Percentiles rank a stretch among this genome's conserved stretches.
Conservation (phyloP, 2,113 vertebrate genomes). For the Trematocara nigrifrons region DNA sequence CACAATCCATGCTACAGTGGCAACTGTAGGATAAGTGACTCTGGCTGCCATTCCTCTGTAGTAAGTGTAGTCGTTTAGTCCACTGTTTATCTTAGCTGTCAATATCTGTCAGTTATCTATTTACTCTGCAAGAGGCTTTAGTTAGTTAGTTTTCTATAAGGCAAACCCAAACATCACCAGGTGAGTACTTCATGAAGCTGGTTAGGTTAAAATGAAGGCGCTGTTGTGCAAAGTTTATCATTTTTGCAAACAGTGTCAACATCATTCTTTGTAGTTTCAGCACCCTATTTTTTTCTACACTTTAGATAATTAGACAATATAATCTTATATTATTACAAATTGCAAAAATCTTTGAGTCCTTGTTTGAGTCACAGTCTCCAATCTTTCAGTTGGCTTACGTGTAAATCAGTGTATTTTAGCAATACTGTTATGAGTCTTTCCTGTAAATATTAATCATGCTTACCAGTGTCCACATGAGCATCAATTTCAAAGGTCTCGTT, state of each 20-base stretch:
- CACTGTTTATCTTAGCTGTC: background rate
- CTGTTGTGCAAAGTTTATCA: background rate
- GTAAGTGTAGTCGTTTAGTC: background rate
- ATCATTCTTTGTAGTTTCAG: background rate
- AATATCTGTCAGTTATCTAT: background rate
- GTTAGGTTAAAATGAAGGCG: background rate
- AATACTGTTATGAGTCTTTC: background rate
- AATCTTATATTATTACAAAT: background rate
- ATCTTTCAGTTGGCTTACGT: background rate
- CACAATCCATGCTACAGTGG: background rate
- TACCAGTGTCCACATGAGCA: conserved; percentile 83
- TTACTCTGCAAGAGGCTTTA: background rate
- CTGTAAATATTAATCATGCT: background rate
- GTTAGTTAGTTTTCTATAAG: background rate
- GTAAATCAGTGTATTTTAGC: background rate
- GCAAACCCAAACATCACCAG: background rate
- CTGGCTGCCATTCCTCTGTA: background rate
- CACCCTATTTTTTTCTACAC: background rate
- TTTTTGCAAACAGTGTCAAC: background rate
- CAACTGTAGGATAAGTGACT: background rate
- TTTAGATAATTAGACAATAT: background rate
- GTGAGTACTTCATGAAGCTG: background rate
- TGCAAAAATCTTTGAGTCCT: background rate
- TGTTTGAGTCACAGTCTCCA: background rate
- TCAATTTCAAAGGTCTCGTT: conserved; percentile 92